Evolutionary conservation across 2,888 invertebrate species (phyloP).

Genomic region (Polymixis lichenea): DNA sequence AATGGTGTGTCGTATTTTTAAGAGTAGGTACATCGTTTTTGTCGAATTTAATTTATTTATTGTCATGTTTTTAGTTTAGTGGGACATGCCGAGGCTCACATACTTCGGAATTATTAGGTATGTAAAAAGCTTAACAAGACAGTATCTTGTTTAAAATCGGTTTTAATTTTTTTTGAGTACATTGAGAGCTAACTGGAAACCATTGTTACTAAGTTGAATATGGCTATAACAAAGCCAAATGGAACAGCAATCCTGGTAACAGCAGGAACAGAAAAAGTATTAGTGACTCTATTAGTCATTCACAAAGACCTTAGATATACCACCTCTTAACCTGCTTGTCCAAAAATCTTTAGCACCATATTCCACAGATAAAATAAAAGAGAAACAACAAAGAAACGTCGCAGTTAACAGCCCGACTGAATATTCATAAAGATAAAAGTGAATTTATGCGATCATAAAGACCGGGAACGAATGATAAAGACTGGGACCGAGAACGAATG

Average conservation of each 20-base stretch:
- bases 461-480: slow-evolving; percentile 76
- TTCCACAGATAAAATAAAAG: slow-evolving; percentile 54
- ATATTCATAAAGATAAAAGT: slow-evolving; percentile 87
- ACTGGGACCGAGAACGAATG: slow-evolving; percentile 70
- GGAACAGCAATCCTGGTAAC: neutral
- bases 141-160: neutral
- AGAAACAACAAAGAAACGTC: slow-evolving; percentile 59
- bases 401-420: slow-evolving; percentile 74
- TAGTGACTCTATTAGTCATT: neutral
- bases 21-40: neutral
- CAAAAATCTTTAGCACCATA: slow-evolving; percentile 26
- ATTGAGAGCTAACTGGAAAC: neutral
- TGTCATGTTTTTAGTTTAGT: neutral
- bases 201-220: neutral
- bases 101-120: no score
- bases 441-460: slow-evolving; percentile 86
- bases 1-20: slow-evolving; percentile 17
- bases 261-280: neutral
- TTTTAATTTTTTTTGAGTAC: neutral
- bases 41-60: neutral
- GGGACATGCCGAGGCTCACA: no score
- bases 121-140: neutral
- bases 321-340: slow-evolving; percentile 30
- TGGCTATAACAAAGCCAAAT: neutral
- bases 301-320: neutral